Base-by-base conservation (phyloP, 2,888 invertebrate species). In the Eupsilia transversa region DNA sequence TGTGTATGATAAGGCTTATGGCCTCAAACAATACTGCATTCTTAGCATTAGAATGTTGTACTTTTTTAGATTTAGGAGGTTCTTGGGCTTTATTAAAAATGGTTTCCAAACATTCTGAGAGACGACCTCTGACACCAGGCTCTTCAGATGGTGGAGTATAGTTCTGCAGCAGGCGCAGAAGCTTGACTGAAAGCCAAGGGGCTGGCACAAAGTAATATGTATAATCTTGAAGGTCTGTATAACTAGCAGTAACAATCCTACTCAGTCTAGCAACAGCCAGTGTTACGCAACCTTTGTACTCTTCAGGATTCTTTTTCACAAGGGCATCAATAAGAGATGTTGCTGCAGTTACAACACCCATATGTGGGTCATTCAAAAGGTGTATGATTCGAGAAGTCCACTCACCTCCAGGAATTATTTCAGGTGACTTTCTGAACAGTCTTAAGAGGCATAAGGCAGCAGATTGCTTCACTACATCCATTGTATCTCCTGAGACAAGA, bases 161-260 rank as follows among this genome's bases (percentile, higher is more conserved):
- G 94, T 99, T 99, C 95, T 99, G 99, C 85, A 99, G 96, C 80
- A 99, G 97, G 88, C 99, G 97, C 82, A 99, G 96, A 75, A 99
- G 96, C 96, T 99, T 99, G 30, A 99, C 99, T 77, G 99, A 99
- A 52, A 99, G 97, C 99, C 99, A 99, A 27, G 99, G 99, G n/a
- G 99, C 99, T 87, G 99, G 99, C 81, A 99, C 99, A 97, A 99
- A 99, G 94, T 99, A 99, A 95, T 99, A 99, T 6, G 99, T 99
- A 94, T 99, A 99, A 96, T 99, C 99, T 97, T 99, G 99, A 85
- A 99, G 97, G 96, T 99, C 99, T 87, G 99, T 99, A 92, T 99
- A 99, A 91, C 99, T 99, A 65, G 99, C 99, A 72, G 99, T 99
- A 12, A 99, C 99, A 96, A 99, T 99, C 92, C 99, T 97, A 93